Base-by-base conservation (phyloP, 1,140 invertebrate species). In the Psix sp. region DNA sequence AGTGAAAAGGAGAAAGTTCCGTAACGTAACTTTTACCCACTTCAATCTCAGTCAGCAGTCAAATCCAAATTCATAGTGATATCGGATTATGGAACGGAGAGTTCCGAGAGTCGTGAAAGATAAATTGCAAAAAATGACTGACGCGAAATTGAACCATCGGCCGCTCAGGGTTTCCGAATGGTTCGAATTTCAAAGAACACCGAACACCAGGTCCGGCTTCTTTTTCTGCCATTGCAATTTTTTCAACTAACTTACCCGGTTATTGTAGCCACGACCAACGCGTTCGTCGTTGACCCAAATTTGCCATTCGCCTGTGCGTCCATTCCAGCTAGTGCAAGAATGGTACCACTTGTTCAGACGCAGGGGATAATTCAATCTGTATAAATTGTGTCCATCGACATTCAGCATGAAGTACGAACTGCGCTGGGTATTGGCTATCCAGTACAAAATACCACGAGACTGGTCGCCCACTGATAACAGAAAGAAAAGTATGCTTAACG, bases 291-390 rank as follows among this genome's bases (percentile, higher is more conserved):
- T 94, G 36, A 95, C 91, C 93, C 93, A 95, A 48, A 94, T 91
- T 86, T 94, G 93, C 94, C 94, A 95, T 84, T 95, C 93, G 35
- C 93, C 94, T 7, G 93, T 94, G 76, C 91, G 92, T 17, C 93
- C 93, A 81, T 94, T 95, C 94, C 94, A 95, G 48, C 93, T 94
- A 74, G 93, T 91, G 78, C 94, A 95, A 9, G 92, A 91, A 82
- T 95, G 94, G 85, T 94, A 94, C 94, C 94, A 95, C 82, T 91
- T 90, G 84, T 93, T 92, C 71, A 94, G 85, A 75, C 92, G 90
- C 42, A 94, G 79, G 10, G 93, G 93, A 85, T 95, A 95, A 82
- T 94, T 95, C 21, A 95, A 87, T 74, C 93, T 89, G 85, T 92
- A 95, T 80, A 94, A 89, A 60, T 92, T 94, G 76, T 95, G 93